Conservation (phyloP, 2,888 invertebrate genomes). For the Eilema caniola region DNA sequence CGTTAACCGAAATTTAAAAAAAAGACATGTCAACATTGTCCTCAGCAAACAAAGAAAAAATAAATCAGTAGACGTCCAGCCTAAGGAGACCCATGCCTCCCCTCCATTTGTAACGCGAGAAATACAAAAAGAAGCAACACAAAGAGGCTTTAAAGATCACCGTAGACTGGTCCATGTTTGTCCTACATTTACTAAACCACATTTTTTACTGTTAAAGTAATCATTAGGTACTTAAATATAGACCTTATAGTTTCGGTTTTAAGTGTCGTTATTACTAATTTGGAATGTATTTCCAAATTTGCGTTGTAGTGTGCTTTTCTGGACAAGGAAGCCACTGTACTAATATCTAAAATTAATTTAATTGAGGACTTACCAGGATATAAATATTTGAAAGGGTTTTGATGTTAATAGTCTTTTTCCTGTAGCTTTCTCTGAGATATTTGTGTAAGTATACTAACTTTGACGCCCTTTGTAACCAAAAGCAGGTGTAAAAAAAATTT, state of each 20-base stretch:
- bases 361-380: conserved; percentile 61
- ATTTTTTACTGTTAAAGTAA: conserved; percentile 58
- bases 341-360: conserved; percentile 69
- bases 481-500: no score
- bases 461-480: neutral
- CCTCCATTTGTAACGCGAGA: conserved; percentile 53
- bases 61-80: conserved; percentile 75
- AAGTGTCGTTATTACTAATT: conserved; percentile 32
- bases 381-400: conserved; percentile 53
- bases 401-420: conserved; percentile 32
- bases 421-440: conserved; percentile 13
- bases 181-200: conserved; percentile 69
- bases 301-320: conserved; percentile 41
- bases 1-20: conserved; percentile 58
- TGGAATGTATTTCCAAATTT: conserved; percentile 27
- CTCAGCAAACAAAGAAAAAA: conserved; percentile 83
- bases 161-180: conserved; percentile 58
- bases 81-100: conserved; percentile 56
- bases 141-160: conserved; percentile 70
- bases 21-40: conserved; percentile 79
- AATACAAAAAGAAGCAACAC: conserved; percentile 61
- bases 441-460: neutral
- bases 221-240: conserved; percentile 66
- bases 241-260: conserved; percentile 56
- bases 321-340: conserved; percentile 46